Evolutionary conservation across 2,888 invertebrate species (phyloP), one percentile per base, ranked within the genome.

Genomic region (Andrena trimmerana): DNA sequence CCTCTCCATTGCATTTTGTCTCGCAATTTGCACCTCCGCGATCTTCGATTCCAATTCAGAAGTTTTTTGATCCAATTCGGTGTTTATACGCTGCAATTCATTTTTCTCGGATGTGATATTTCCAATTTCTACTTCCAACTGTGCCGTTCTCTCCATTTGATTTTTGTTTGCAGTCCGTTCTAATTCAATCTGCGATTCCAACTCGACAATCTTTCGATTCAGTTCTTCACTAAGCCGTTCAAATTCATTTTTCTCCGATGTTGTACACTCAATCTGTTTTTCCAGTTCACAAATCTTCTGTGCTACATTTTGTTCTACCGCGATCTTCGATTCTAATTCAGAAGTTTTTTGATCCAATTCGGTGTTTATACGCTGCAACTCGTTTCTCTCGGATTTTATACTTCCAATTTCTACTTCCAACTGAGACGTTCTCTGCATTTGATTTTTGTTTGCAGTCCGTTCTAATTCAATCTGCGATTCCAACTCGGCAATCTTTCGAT

Each of bases 41-140:
- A 42, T 16, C 16, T 42, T 42, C 13, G 42, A 42, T 0, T 42
- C 5, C 42, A 42, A 36, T 36, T 36, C 36, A 36, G 36, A 2
- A 36, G 10, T 36, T 10, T 10, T 36, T 10, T 3, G 36, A 3
- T 2, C 10, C 36, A 36, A 10, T 36, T 36, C 36, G 10, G 10
- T 2, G 10, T 10, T 10, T 36, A 66, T 50, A 0, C 31, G 63
- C 76, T 84, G 82, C 2, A 74, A 85, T 2, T 74, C 63, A 13
- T 68, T n/a, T 57, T 81, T 85, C 27, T 88, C 65, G 0, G 13
- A n/a, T 33, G 24, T 31, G 6, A 33, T 1, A 6, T 16, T 27
- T 48, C 36, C 36, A 36, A 36, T 36, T 36, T 10, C 36, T 36
- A 10, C 36, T 36, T 36, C 36, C 10, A 36, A 36, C 36, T 10